Percentiles rank a stretch among this genome's conserved stretches.
Conservation (phyloP, 2,113 vertebrate genomes). For the Triplophysa tibetana region DNA sequence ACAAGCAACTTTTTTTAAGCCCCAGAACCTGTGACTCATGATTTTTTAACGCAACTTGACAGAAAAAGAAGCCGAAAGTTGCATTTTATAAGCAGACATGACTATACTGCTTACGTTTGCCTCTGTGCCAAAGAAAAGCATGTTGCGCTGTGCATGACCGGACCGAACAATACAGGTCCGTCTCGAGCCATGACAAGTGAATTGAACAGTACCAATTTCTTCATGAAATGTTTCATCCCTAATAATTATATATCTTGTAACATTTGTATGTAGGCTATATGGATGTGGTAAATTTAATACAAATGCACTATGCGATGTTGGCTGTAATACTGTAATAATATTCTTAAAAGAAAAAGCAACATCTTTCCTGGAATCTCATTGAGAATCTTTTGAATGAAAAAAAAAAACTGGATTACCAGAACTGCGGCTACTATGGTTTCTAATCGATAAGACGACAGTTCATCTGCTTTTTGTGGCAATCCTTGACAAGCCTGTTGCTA, state of each 20-base stretch:
- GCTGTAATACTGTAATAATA: no score
- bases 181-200: no score
- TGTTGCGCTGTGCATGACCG: no score
- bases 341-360: background rate
- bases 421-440: background rate
- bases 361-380: background rate
- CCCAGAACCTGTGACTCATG: background rate
- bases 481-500: conserved; percentile 59
- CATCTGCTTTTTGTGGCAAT: conserved; percentile 32
- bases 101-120: background rate
- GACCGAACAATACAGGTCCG: no score
- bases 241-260: no score
- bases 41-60: background rate
- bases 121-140: no score
- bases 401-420: background rate
- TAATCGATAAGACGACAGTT: background rate
- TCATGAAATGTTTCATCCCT: no score
- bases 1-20: background rate
- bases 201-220: no score
- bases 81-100: background rate
- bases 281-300: no score
- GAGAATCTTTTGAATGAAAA: background rate
- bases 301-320: no score
- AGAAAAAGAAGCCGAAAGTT: background rate
- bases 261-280: no score